Conservation (phyloP, 64 coral and sea anemone genomes). For the Montipora cactus region DNA sequence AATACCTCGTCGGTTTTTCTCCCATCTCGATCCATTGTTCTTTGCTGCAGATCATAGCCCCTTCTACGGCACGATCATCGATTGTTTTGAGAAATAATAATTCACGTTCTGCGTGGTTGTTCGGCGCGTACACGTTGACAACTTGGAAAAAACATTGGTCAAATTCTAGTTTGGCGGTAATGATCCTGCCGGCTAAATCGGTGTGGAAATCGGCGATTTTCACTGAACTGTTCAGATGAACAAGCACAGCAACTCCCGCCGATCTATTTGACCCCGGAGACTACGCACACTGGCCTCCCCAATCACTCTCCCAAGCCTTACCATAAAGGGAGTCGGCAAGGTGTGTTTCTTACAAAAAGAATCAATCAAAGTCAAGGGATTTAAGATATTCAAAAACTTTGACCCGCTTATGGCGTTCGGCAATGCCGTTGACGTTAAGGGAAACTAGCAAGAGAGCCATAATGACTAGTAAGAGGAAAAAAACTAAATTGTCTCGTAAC, state of each 20-base stretch:
- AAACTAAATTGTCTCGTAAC: too few species aligned
- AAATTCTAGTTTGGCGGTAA: neutral
- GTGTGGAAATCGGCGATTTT: neutral
- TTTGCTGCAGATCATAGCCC: slow-evolving; percentile 13
- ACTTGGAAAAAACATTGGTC: neutral
- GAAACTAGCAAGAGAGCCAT: too few species aligned
- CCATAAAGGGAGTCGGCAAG: neutral
- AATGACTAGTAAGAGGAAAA: too few species aligned
- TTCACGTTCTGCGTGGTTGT: neutral
- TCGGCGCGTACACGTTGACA: neutral
- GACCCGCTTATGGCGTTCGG: too few species aligned
- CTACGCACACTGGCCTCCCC: neutral
- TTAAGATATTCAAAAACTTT: too few species aligned
- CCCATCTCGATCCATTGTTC: slow-evolving; percentile 33
- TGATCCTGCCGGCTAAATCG: neutral
- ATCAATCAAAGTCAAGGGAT: too few species aligned
- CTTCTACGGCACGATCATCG: neutral
- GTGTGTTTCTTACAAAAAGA: neutral
- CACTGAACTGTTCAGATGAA: neutral
- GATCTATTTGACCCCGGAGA: neutral
- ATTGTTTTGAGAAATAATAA: neutral
- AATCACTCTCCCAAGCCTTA: neutral
- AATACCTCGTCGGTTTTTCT: slow-evolving; percentile 49
- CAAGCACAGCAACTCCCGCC: neutral
- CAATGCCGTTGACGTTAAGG: neutral